Evolutionary conservation across 2,888 invertebrate genomes (phyloP), one percentile per base, ranked within the genome.

Genomic region (Cybosia mesomella): DNA sequence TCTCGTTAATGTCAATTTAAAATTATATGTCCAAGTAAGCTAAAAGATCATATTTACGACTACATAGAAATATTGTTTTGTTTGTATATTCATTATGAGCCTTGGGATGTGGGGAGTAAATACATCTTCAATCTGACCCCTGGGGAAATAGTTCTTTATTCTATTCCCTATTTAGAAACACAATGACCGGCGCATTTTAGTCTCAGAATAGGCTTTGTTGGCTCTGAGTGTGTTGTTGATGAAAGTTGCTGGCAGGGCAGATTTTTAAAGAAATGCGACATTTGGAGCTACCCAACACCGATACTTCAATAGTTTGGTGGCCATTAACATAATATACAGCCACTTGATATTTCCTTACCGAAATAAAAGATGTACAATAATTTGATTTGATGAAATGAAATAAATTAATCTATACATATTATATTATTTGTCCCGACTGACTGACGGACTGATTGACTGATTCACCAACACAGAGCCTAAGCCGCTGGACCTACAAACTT

Each of bases 61-160:
- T 18, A 55, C 55, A 55, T 55, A 13, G 55, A 22, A 55, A 22
- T 11, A 24, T 55, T 24, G 24, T 43, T 43, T 7, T n/a, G n/a
- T 49, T 22, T 55, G 54, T 55, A 55, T 55, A 49, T 55, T 55
- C 22, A 13, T 55, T 55, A 55, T 55, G 54, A 55, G 54, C 54
- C 24, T 24, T 15, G 54, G 24, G 54, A 7, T 13, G 22, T 55
- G 54, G 54, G 54, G 54, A 55, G 11, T 24, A 55, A 55, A 24
- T 11, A 22, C 24, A 13, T 55, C 22, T 13, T 22, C 8, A 21
- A 22, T n/a, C 21, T 21, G 22, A 22, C 22, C 54, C 21, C 24
- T 55, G 11, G 54, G 54, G 54, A 55, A 55, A 55, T 22, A 24
- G 54, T 22, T 55, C 11, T 21, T 55, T 55, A 21, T 55, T 55